phyloP scores from a whole-genome alignment of 2,888 invertebrate species.

The Hemithea aestivaria region DNA sequence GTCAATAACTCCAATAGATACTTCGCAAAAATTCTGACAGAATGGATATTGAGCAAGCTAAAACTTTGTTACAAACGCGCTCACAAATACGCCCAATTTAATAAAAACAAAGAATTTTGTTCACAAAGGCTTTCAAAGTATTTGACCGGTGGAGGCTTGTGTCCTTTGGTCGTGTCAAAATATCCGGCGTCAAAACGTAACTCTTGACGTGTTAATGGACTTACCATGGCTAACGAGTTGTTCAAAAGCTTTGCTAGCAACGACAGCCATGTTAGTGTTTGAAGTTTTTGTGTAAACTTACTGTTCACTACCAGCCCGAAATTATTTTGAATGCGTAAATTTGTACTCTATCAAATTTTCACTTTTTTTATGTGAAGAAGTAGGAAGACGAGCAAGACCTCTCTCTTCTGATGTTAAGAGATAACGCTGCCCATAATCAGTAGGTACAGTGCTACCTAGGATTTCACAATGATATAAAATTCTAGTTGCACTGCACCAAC shows the following conservation, averaged over 20 bases:
- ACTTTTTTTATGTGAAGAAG: too few species aligned
- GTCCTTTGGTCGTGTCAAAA: conserved; percentile 35
- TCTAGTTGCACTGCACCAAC: too few species aligned
- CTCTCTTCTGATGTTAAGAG: too few species aligned
- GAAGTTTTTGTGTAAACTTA: conserved; percentile 24
- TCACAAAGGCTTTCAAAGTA: conserved; percentile 47
- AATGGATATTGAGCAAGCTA: conserved; percentile 1
- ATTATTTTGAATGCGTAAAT: too few species aligned
- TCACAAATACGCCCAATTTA: conserved; percentile 5
- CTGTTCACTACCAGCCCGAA: too few species aligned
- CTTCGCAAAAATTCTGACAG: conserved; percentile 1
- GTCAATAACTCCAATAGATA: conserved; percentile 1
- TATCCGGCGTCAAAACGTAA: conserved; percentile 56
- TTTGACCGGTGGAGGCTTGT: conserved; percentile 47
- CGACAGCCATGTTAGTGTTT: conserved; percentile 29
- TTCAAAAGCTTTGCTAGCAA: conserved; percentile 20
- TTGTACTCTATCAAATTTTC: too few species aligned
- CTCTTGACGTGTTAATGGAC: conserved; percentile 57
- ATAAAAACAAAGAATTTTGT: conserved; percentile 17
- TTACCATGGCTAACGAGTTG: conserved; percentile 55
- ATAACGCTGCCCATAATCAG: too few species aligned
- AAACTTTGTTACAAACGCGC: conserved; percentile 9
- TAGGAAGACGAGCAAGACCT: too few species aligned
- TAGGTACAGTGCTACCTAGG: too few species aligned
- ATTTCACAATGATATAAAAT: too few species aligned